Conservation (phyloP, 2,113 vertebrate species). For the Apistogramma diplotaenia region DNA sequence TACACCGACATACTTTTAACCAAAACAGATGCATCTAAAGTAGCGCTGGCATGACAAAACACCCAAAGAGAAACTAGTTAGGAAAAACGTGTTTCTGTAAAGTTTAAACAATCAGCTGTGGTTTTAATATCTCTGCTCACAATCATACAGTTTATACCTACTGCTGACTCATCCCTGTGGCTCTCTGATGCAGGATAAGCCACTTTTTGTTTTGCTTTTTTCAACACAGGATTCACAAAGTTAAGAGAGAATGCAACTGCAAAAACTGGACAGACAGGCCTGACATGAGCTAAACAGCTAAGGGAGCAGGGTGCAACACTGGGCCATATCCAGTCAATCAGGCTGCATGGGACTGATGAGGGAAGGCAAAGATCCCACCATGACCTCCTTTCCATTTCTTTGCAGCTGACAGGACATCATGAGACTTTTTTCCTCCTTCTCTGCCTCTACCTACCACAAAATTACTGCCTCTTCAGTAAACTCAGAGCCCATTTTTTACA, state of each 20-base stretch:
- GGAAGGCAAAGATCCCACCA: constrained; percentile 17
- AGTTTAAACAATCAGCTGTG: background rate
- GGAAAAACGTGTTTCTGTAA: background rate
- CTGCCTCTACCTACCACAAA: background rate
- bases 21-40: constrained; percentile 3
- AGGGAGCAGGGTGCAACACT: background rate
- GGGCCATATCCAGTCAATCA: constrained; percentile 61
- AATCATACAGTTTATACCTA: background rate
- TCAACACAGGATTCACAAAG: background rate
- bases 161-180: constrained; percentile 5
- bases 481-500: background rate
- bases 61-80: background rate
- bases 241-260: constrained; percentile 11
- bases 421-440: background rate
- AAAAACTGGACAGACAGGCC: constrained; percentile 59
- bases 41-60: background rate
- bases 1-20: background rate
- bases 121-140: background rate
- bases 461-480: background rate
- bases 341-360: constrained; percentile 31
- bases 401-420: constrained; percentile 11
- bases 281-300: background rate
- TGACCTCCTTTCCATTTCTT: background rate
- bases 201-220: no score
- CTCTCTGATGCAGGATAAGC: background rate